These are phyloP conservation scores for Philereme transversata DNA, from an alignment of 2,888 invertebrate species.

Conservation along the genomic window DNA sequence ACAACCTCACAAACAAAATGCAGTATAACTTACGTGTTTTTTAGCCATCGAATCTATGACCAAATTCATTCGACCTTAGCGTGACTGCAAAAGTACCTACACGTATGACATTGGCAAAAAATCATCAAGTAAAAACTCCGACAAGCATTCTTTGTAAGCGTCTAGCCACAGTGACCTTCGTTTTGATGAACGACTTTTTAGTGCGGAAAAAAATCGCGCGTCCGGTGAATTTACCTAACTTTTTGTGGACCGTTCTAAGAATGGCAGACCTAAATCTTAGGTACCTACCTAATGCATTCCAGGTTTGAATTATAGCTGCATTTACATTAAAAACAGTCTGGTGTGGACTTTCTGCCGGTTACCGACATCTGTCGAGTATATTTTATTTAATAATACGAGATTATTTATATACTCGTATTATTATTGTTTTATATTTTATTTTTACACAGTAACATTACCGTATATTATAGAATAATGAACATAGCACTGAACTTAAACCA, in stretches of 20 bases:
- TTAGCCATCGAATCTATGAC: slow-evolving; percentile 59
- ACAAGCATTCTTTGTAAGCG: slow-evolving; percentile 80
- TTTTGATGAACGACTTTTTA: slow-evolving; percentile 79
- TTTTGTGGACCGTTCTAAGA: slow-evolving; percentile 76
- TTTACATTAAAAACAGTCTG: slow-evolving; percentile 4
- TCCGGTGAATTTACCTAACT: slow-evolving; percentile 82
- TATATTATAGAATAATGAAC: too few relatives aligned
- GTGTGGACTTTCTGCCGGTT: neutral
- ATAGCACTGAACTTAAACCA: too few relatives aligned
- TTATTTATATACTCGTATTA: too few relatives aligned
- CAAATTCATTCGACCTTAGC: slow-evolving; percentile 74
- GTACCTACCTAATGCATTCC: slow-evolving; percentile 62
- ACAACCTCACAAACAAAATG: slow-evolving; percentile 9
- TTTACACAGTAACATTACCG: too few relatives aligned
- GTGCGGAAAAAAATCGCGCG: slow-evolving; percentile 65
- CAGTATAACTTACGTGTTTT: slow-evolving; percentile 38
- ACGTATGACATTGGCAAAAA: slow-evolving; percentile 79
- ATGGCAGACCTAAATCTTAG: slow-evolving; percentile 64
- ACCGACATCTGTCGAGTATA: too few relatives aligned
- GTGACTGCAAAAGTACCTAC: slow-evolving; percentile 68
- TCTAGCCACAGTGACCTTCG: slow-evolving; percentile 76
- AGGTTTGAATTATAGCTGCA: slow-evolving; percentile 54
- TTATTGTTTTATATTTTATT: too few relatives aligned
- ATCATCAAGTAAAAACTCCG: slow-evolving; percentile 70
- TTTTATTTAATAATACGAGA: too few relatives aligned